Base-by-base conservation (phyloP, 2,797 vertebrate species). In the Anguilla obscura region DNA sequence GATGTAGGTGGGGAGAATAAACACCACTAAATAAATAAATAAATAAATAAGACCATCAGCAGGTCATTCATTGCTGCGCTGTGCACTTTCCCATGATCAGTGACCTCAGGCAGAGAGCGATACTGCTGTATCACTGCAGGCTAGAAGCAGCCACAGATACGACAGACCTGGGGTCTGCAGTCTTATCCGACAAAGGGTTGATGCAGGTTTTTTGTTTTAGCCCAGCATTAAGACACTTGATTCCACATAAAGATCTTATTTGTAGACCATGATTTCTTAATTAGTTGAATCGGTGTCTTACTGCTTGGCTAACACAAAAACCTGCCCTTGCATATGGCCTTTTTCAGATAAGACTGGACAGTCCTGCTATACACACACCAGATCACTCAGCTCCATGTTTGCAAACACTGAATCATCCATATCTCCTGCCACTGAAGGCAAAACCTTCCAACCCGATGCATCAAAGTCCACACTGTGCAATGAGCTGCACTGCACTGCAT, bases 21-120 rank as follows among this genome's bases (percentile, higher is more conserved):
- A 74, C 36, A 60, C 27, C 84, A 14, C 79, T 9, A n/a, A 18
- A 36, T 85, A 7, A 52, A 79, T 54, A 84, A 89, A 89, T 88
- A 79, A 85, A 86, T 5, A 27, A 69, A 69, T 10, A 58, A 63
- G 14, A 76, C 24, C 74, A 33, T 1, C 74, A 18, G 33, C 10
- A 21, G 74, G 12, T 40, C 69, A 71, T 33, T 52, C 3, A 83
- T 12, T 52, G 80, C 45, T 2, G 45, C 1, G 76, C 76, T 80
- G 36, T 54, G 80, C 80, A 52, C 12, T 84, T 54, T 56, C 30
- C 14, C 0, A 27, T 36, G 27, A 30, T n/a, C 80, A 36, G 80
- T 50, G 50, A 33, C 83, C 33, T 24, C 50, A 82, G 83, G 52
- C 63, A n/a, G 63, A 66, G 63, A 27, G 60, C 21, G 60, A 63